Conservation (phyloP, 1,140 invertebrate genomes). For the Drosophila orosa region DNA sequence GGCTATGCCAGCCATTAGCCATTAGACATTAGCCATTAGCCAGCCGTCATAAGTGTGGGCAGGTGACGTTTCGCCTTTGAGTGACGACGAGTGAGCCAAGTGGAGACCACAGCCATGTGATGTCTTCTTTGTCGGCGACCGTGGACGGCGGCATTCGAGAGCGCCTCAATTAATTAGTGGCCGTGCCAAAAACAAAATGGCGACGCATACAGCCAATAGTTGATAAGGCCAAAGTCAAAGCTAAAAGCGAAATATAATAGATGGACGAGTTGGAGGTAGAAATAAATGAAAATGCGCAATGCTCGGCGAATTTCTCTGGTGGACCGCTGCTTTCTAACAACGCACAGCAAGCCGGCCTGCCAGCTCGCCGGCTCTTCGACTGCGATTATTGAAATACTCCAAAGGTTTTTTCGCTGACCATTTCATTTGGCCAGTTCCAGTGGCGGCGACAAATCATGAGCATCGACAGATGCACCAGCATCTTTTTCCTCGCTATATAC, state of each 20-base stretch:
- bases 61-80: constrained; percentile 24
- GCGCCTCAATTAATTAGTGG: constrained; percentile 70
- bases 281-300: constrained; percentile 41
- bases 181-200: constrained; percentile 59
- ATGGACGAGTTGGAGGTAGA: constrained; percentile 28
- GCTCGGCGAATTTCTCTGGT: constrained; percentile 63
- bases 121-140: constrained; percentile 55
- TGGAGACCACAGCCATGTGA: constrained; percentile 13
- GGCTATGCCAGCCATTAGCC: constrained; percentile 17
- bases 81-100: constrained; percentile 1
- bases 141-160: constrained; percentile 29
- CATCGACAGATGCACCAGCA: constrained; percentile 43
- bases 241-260: constrained; percentile 24
- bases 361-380: constrained; percentile 9
- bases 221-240: constrained; percentile 58
- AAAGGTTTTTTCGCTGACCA: constrained; percentile 70
- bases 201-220: constrained; percentile 54
- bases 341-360: constrained; percentile 32
- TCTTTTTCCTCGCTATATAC: constrained; percentile 51
- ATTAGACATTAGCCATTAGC: constrained; percentile 16
- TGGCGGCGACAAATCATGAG: constrained; percentile 65
- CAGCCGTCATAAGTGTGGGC: constrained; percentile 55
- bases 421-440: constrained; percentile 37
- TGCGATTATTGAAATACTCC: constrained; percentile 75
- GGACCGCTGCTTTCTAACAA: constrained; percentile 71